Evolutionary conservation across 2,797 vertebrate genomes (phyloP).

Genomic region (Tokudaia tokunoshimensis): DNA sequence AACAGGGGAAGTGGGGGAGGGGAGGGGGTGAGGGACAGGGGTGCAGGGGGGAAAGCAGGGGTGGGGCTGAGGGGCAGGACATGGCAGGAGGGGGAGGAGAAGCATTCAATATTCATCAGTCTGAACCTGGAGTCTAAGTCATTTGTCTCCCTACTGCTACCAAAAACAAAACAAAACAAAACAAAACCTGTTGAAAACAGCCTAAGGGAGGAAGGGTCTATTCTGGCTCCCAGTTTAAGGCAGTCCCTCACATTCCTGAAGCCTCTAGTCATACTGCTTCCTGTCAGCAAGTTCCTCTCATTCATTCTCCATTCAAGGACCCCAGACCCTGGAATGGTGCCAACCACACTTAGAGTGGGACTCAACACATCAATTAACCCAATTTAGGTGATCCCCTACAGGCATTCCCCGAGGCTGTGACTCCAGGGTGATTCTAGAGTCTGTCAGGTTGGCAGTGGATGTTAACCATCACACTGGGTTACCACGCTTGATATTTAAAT

Average conservation of each 20-base stretch:
- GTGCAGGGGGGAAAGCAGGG: background rate
- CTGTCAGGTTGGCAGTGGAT: background rate
- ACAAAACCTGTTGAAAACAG: background rate
- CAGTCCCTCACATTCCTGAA: background rate
- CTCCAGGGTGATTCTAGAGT: background rate
- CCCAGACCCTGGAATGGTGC: no score
- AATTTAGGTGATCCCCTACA: background rate
- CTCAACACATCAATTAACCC: background rate
- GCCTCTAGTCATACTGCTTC: background rate
- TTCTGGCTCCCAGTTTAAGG: background rate
- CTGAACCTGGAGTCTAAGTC: background rate
- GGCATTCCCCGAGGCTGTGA: no score
- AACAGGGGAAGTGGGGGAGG: no score
- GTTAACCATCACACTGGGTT: background rate
- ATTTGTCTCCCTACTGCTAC: background rate
- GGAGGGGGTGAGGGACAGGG: background rate
- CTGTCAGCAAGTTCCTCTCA: background rate
- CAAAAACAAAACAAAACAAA: background rate
- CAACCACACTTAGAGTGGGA: background rate
- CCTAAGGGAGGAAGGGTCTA: background rate
- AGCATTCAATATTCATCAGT: background rate
- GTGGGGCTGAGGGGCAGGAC: background rate
- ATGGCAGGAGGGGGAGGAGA: rapidly evolving
- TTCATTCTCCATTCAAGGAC: background rate
- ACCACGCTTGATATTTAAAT: background rate